Percentiles rank a stretch among this genome's conserved stretches.
Evolutionary conservation across 2,113 vertebrate genomes (phyloP).

Genomic region (Polypterus bichir): DNA sequence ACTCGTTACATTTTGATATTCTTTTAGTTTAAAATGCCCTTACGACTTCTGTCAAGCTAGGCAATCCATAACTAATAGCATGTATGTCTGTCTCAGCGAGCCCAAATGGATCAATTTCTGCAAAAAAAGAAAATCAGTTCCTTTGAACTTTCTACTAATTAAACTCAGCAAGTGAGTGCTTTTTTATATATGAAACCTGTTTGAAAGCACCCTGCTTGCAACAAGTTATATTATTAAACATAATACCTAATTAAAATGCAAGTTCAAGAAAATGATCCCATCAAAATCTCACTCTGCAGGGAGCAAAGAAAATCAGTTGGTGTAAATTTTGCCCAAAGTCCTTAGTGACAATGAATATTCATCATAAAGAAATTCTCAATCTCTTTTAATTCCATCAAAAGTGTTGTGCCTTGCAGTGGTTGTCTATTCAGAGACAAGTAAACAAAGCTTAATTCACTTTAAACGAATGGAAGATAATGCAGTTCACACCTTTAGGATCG

Average conservation of each 20-base stretch:
- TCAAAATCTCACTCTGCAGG: conserved; percentile 57
- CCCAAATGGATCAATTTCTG: too few relatives aligned
- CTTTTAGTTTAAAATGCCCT: too few relatives aligned
- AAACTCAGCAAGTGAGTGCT: background rate
- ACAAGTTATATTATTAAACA: conserved; percentile 34
- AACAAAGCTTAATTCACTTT: conserved; percentile 24
- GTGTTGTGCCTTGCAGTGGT: conserved; percentile 46
- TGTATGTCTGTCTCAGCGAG: too few relatives aligned
- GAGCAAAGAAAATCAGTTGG: conserved; percentile 39
- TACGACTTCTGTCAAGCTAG: too few relatives aligned
- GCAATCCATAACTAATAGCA: too few relatives aligned
- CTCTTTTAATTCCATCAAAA: conserved; percentile 54
- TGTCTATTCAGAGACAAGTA: conserved; percentile 42
- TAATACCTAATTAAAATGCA: conserved; percentile 37
- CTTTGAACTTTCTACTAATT: background rate
- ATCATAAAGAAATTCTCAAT: conserved; percentile 51
- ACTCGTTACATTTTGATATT: too few relatives aligned
- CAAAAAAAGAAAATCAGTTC: too few relatives aligned
- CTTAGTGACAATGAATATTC: conserved; percentile 70
- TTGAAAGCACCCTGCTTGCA: conserved; percentile 22
- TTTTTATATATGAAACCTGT: background rate
- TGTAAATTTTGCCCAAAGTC: conserved; percentile 66
- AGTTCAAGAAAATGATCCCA: conserved; percentile 45
- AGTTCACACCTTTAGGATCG: conserved; percentile 37
- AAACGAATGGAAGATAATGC: conserved; percentile 29